Conservation (phyloP, 2,797 vertebrate genomes). For the Micropoecilia bifurca region DNA sequence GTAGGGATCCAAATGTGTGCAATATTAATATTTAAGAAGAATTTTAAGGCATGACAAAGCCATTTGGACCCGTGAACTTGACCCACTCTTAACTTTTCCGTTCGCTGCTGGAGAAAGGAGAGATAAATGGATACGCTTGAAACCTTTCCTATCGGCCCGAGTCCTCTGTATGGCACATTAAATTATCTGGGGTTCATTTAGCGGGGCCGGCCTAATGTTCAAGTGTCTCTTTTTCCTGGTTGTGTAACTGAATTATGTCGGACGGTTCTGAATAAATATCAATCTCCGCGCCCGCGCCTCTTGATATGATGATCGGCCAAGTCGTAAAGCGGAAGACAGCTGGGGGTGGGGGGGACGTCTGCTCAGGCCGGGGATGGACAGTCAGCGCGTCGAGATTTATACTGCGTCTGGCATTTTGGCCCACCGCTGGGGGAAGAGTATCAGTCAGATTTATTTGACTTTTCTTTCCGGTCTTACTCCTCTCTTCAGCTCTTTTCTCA, state of each 20-base stretch:
- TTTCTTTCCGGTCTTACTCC: slow-evolving; percentile 68
- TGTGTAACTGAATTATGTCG: slow-evolving; percentile 82
- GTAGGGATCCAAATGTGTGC: slow-evolving; percentile 68
- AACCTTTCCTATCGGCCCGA: slow-evolving; percentile 39
- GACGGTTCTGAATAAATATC: slow-evolving; percentile 84
- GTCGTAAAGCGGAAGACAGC: slow-evolving; percentile 77
- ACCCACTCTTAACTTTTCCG: slow-evolving; percentile 72
- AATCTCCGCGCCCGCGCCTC: slow-evolving; percentile 71
- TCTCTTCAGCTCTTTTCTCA: slow-evolving; percentile 61
- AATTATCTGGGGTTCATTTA: slow-evolving; percentile 71
- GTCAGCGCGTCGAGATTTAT: slow-evolving; percentile 82
- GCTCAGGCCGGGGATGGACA: slow-evolving; percentile 69
- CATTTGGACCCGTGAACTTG: slow-evolving; percentile 65
- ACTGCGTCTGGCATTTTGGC: slow-evolving; percentile 82
- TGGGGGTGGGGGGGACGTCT: slow-evolving; percentile 74
- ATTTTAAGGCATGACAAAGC: slow-evolving; percentile 71
- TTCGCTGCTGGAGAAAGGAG: slow-evolving; percentile 64
- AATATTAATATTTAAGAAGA: slow-evolving; percentile 71
- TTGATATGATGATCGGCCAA: slow-evolving; percentile 77
- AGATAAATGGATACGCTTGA: slow-evolving; percentile 69
- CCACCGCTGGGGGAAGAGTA: slow-evolving; percentile 72
- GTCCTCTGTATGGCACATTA: slow-evolving; percentile 67
- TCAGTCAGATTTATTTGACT: slow-evolving; percentile 87
- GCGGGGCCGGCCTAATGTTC: slow-evolving; percentile 72
- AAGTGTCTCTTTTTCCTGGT: slow-evolving; percentile 70